Conservation (phyloP, 2,113 vertebrate genomes). For the Oriolus oriolus region DNA sequence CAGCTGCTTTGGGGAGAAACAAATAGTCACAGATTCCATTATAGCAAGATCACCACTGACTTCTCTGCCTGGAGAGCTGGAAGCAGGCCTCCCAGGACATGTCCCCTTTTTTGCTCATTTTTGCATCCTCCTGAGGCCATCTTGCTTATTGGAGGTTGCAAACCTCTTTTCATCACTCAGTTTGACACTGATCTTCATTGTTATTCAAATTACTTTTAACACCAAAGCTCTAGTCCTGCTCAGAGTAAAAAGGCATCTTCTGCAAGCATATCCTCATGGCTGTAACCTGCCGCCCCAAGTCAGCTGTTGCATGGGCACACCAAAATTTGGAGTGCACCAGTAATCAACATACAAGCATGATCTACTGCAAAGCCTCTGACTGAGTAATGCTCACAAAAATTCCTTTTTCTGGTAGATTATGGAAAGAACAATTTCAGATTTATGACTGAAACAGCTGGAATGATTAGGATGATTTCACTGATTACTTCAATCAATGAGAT, state of each 20-base stretch:
- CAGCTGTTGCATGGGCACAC: not conserved
- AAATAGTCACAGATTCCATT: not conserved
- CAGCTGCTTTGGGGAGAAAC: not conserved
- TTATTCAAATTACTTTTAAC: not conserved
- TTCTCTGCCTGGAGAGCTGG: not conserved
- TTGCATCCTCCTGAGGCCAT: not conserved
- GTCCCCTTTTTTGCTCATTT: not conserved
- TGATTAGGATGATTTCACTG: not conserved
- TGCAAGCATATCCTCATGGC: not conserved
- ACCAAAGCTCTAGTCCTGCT: not conserved
- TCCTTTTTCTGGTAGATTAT: fast-evolving
- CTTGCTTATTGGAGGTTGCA: not conserved
- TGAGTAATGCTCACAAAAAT: not conserved
- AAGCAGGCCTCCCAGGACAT: not conserved
- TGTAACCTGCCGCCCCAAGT: not conserved
- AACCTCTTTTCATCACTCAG: not conserved
- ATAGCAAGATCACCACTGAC: not conserved
- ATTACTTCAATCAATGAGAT: not conserved
- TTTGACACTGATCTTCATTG: not conserved
- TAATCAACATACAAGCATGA: not conserved
- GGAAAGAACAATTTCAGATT: not conserved
- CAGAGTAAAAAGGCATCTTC: not conserved
- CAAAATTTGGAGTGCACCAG: not conserved
- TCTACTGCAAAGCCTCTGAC: not conserved
- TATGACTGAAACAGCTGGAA: not conserved